A percentile compares a stretch with the other conserved stretches of the same genome.
Conservation (phyloP, 2,797 vertebrate species). For the Leucoraja ocellata region DNA sequence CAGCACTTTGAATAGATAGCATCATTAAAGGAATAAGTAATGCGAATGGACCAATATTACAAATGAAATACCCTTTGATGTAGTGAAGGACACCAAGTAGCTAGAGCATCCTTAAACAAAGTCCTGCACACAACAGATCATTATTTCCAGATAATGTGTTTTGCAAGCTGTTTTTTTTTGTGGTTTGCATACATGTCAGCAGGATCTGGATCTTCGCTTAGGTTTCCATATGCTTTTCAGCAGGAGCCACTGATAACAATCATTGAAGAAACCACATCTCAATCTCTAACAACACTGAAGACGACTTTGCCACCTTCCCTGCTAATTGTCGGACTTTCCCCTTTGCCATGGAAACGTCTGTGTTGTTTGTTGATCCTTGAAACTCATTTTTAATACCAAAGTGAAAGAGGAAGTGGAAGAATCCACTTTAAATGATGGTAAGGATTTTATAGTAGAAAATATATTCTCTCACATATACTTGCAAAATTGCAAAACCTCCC, state of each 20-base stretch:
- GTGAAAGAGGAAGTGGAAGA: not conserved
- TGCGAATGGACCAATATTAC: too few species aligned
- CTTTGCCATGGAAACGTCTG: not conserved
- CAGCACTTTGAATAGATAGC: too few species aligned
- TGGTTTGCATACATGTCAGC: not conserved
- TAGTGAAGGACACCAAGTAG: too few species aligned
- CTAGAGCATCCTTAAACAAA: not conserved
- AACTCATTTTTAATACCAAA: not conserved
- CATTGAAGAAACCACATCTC: not conserved
- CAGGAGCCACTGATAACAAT: not conserved
- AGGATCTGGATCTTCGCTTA: not conserved
- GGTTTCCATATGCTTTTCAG: not conserved
- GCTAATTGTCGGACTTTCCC: not conserved
- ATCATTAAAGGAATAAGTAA: too few species aligned
- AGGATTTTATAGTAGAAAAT: not conserved
- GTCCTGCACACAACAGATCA: not conserved
- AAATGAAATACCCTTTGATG: too few species aligned
- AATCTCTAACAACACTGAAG: not conserved
- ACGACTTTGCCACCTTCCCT: not conserved
- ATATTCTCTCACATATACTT: not conserved
- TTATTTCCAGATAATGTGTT: not conserved
- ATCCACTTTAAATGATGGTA: not conserved
- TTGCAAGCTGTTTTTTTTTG: not conserved
- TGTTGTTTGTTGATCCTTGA: not conserved
- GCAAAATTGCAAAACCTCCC: not conserved